Conservation (phyloP, 2,888 invertebrate species). For the Danaus chrysippus region DNA sequence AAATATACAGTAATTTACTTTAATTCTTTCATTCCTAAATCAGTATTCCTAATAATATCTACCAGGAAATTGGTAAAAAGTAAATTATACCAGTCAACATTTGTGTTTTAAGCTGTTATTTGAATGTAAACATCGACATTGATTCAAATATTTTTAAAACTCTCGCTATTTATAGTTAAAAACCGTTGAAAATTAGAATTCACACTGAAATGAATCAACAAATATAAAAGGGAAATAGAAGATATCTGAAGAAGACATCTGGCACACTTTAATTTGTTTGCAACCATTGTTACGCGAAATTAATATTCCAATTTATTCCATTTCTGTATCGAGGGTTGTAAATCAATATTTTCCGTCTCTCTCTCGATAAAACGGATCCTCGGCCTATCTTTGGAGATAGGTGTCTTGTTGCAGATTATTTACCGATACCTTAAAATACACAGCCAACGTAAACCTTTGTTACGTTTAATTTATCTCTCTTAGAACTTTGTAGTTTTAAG, state of each 20-base stretch:
- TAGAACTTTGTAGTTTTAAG: no score
- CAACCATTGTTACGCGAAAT: slow-evolving; percentile 74
- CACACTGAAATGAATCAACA: slow-evolving; percentile 58
- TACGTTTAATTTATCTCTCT: not conserved
- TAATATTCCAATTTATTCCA: slow-evolving; percentile 79
- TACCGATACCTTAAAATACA: slow-evolving; percentile 1
- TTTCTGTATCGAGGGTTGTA: slow-evolving; percentile 70
- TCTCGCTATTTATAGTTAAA: slow-evolving; percentile 4
- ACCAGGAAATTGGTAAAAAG: no score
- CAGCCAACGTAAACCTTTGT: not conserved
- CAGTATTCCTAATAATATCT: no score
- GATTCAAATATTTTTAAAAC: not conserved
- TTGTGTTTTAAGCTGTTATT: no score
- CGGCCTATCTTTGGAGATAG: slow-evolving; percentile 17
- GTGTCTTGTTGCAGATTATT: slow-evolving; percentile 3
- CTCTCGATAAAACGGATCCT: slow-evolving; percentile 36
- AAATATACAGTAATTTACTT: no score
- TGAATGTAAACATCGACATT: not conserved
- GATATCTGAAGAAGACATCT: slow-evolving; percentile 70
- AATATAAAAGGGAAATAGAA: slow-evolving; percentile 58
- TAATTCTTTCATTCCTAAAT: no score
- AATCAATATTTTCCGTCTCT: slow-evolving; percentile 72
- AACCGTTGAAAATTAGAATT: slow-evolving; percentile 33
- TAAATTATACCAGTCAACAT: no score
- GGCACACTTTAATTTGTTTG: slow-evolving; percentile 76